Evolutionary conservation across 2,797 vertebrate genomes (phyloP).

Genomic region (Alcedo atthis): DNA sequence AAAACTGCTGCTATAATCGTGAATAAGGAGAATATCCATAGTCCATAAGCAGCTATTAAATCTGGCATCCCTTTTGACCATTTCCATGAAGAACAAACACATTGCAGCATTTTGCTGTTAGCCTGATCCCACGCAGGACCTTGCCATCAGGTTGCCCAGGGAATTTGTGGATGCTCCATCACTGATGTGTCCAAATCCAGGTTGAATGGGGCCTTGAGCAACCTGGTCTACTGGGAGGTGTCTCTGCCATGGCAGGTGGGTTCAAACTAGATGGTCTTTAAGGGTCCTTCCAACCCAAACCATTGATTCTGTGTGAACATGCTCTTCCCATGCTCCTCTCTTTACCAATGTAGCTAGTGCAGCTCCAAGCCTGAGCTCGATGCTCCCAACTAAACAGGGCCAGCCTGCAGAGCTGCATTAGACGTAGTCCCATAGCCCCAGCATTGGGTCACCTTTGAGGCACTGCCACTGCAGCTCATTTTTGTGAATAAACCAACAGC

Average conservation of each 20-base stretch:
- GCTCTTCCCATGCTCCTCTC: not conserved
- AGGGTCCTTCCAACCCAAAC: too few relatives aligned
- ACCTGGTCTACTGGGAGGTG: too few relatives aligned
- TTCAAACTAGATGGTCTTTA: too few relatives aligned
- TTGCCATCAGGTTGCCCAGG: not conserved
- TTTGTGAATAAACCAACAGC: not conserved
- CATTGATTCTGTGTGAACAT: rapidly evolving
- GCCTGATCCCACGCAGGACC: rapidly evolving
- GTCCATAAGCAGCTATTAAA: not conserved
- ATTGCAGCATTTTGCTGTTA: not conserved
- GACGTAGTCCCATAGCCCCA: not conserved
- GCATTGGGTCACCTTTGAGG: too few relatives aligned
- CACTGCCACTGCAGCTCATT: not conserved
- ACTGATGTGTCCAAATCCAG: too few relatives aligned
- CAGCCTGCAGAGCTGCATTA: not conserved
- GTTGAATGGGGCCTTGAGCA: too few relatives aligned
- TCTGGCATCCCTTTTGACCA: not conserved
- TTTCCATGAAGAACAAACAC: not conserved
- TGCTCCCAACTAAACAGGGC: not conserved
- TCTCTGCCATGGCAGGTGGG: too few relatives aligned
- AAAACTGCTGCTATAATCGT: not conserved
- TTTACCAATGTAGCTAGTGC: rapidly evolving
- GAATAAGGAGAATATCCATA: not conserved
- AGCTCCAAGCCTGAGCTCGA: not conserved
- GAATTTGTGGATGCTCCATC: too few relatives aligned